phyloP scores from a whole-genome alignment of 2,888 invertebrate species.

The Apeira syringaria region DNA sequence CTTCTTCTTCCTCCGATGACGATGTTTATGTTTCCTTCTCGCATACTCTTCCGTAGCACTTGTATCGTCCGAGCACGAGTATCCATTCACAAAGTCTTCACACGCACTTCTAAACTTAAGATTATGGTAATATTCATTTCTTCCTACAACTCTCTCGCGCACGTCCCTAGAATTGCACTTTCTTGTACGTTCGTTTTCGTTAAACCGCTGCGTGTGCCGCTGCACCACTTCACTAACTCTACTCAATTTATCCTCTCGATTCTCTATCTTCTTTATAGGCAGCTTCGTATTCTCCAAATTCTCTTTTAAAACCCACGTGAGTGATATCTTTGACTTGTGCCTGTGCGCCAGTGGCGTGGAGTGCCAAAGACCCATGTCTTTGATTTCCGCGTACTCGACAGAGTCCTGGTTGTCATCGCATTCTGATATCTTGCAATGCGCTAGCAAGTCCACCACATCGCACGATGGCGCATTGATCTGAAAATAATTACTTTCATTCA shows the following conservation, averaged over 20 bases:
- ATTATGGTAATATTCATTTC: constrained; percentile 78
- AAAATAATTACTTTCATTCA: constrained; percentile 29
- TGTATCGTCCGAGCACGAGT: constrained; percentile 61
- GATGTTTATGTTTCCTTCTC: constrained; percentile 73
- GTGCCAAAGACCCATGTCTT: constrained; percentile 79
- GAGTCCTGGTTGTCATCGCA: constrained; percentile 47
- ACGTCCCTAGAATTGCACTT: constrained; percentile 52
- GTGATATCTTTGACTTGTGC: constrained; percentile 86
- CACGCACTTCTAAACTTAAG: constrained; percentile 67
- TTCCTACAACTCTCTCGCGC: constrained; percentile 63
- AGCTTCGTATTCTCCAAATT: constrained; percentile 75
- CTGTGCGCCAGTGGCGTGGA: constrained; percentile 71
- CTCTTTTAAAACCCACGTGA: constrained; percentile 90
- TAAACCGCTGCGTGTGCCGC: constrained; percentile 27
- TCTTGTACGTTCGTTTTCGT: constrained; percentile 53
- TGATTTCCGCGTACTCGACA: constrained; percentile 69
- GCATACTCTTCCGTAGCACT: constrained; percentile 70
- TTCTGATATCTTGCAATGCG: constrained; percentile 58
- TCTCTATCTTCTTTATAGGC: constrained; percentile 37
- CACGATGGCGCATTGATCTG: constrained; percentile 54
- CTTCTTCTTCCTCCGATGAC: constrained; percentile 70
- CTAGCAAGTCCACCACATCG: constrained; percentile 69
- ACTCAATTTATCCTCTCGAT: constrained; percentile 44
- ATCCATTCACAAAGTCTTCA: constrained; percentile 66
- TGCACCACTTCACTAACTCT: constrained; percentile 39